Evolutionary conservation across 2,888 invertebrate species (phyloP), one percentile per base, ranked within the genome.

Genomic region (Byasa hedistus): DNA sequence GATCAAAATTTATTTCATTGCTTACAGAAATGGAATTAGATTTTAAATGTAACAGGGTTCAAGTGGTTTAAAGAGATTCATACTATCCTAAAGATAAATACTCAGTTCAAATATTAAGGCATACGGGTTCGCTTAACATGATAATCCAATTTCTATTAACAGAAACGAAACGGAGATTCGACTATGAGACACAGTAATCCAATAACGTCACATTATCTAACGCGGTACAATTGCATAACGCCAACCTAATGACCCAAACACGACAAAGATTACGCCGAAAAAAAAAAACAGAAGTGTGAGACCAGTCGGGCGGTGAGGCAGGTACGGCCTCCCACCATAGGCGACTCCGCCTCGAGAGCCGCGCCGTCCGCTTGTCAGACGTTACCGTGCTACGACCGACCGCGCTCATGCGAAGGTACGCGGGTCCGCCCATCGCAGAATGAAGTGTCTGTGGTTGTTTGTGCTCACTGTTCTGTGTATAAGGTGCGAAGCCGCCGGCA

Each of bases 371-470:
- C 72, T 68, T 71, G 80, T 69, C 89, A 90, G 88, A 89, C 83
- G 84, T 83, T 75, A 76, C 78, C 78, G 88, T 80, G 89, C 84
- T 75, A 75, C 80, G 85, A 80, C 71, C 79, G 82, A 80, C 80
- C 85, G 87, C 86, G 86, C 89, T 89, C 87, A 88, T 87, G 89
- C 81, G 74, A 79, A 75, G 75, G 73, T 71, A 64, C 71, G 71
- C 74, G 74, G 84, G 79, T 76, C 87, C 88, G 88, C 88, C 89
- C 89, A 82, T 88, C 79, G 79, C 80, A 87, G 79, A 80, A 92
- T 90, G 92, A 88, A 89, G 90, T 91, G 91, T 82, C 79, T 89
- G 89, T 92, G 93, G 81, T 87, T 93, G 80, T 86, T 89, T 81
- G 91, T 90, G 86, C 85, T 93, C 79, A 84, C 92, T 72, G 87